Evolutionary conservation across 2,113 vertebrate genomes (phyloP), one percentile per base, ranked within the genome.

Genomic region (Coryphaenoides rupestris): DNA sequence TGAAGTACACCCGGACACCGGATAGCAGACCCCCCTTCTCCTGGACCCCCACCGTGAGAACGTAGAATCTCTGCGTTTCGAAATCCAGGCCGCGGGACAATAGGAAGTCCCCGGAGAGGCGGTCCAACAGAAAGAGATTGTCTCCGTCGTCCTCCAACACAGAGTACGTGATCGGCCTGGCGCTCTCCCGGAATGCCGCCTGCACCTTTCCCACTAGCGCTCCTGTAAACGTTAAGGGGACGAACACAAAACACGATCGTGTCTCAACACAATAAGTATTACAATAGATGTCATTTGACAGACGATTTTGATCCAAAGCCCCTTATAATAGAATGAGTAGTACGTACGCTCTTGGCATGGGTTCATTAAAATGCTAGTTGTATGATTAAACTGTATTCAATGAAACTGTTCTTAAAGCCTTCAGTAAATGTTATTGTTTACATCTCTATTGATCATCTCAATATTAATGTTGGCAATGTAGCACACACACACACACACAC

Each of bases 71-170:
- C 74, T 88, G 86, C 58, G 62, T 60, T 73, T 92, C 91, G 22
- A 86, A 92, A 79, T 92, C 89, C 76, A 91, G 72, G 52, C 74
- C 60, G 45, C 89, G 89, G 74, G 89, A 87, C 70, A 91, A 84
- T 16, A 88, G 81, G 70, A 92, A 89, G 70, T 89, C 87, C 65
- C 90, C 89, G 9, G 90, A 90, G 78, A 75, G 56, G 19, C 83
- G 81, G 62, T 74, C 83, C 68, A 91, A 84, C 21, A 91, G 84
- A 68, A 92, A 91, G 28, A 91, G 77, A 67, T 86, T 89, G 46
- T 90, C 82, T 4, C 89, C 88, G 4, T 90, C 88, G 65, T 91
- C 89, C 76, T 89, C 89, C 74, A 83, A 74, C 68, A 91, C 85
- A 16, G 79, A 81, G 79, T 80, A 90, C 3, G 78, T 77, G 74